These are phyloP conservation scores for Ophioninae sp. DNA, from an alignment of 2,888 invertebrate genomes.

Conservation along the genomic window DNA sequence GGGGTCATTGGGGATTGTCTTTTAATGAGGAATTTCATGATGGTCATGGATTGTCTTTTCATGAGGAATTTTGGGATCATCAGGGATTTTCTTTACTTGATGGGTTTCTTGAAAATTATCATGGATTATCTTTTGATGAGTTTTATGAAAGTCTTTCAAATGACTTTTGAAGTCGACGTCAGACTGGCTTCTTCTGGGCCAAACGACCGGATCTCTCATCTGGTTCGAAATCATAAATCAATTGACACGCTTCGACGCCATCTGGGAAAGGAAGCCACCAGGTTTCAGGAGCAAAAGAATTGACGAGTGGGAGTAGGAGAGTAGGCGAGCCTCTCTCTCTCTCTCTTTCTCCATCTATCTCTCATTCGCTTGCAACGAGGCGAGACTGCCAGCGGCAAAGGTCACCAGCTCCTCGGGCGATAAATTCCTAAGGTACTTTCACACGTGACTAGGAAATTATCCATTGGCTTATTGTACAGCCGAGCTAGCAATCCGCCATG, in stretches of 20 bases:
- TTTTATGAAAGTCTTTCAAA: too few relatives aligned
- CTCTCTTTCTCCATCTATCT: neutral
- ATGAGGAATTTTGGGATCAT: neutral
- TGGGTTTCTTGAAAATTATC: too few relatives aligned
- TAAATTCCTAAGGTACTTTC: constrained; percentile 79
- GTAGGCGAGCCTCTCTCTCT: constrained; percentile 20
- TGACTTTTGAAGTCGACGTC: too few relatives aligned
- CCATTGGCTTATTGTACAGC: constrained; percentile 67
- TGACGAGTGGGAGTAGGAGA: constrained; percentile 8
- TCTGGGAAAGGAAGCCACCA: constrained; percentile 58
- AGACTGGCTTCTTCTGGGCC: neutral
- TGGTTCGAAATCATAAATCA: constrained; percentile 14
- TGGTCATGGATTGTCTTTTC: neutral
- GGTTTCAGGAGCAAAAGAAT: constrained; percentile 52
- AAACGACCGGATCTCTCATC: constrained; percentile 15
- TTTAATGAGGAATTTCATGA: too few relatives aligned
- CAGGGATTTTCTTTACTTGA: too few relatives aligned
- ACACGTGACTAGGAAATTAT: constrained; percentile 79
- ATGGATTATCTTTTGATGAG: neutral
- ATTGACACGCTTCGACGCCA: constrained; percentile 8
- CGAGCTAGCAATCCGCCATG: constrained; percentile 14
- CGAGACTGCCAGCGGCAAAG: constrained; percentile 70
- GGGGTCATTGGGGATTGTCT: neutral
- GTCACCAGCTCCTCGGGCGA: constrained; percentile 72
- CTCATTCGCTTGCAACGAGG: constrained; percentile 41